Evolutionary conservation across 2,888 invertebrate species (phyloP), one percentile per base, ranked within the genome.

Genomic region (Drosophila pseudotalamancana): DNA sequence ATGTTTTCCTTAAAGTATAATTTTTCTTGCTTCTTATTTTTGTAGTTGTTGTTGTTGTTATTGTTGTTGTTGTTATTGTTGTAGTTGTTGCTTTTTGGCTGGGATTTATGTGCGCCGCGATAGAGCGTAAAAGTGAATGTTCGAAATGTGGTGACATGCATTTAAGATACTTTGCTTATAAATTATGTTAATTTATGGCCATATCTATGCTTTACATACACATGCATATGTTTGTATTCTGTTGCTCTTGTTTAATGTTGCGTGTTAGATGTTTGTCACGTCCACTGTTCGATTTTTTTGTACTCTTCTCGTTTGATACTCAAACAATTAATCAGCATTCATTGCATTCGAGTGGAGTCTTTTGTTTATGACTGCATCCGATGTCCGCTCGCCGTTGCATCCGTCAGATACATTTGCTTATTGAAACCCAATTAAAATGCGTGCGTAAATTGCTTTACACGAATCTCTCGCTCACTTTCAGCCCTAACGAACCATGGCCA

Each of bases 61-160:
- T n/a, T n/a, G n/a, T n/a, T n/a, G n/a, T n/a, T n/a, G n/a, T n/a
- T n/a, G n/a, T n/a, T n/a, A n/a, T n/a, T n/a, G n/a, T n/a, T n/a
- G n/a, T n/a, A n/a, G n/a, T n/a, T n/a, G n/a, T n/a, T 39, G 6
- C 27, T 35, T 23, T 11, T 23, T 8, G n/a, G 11, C 25, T 60
- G 63, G 60, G 63, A 76, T 72, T 76, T 72, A 76, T 76, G 76
- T 66, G 25, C 19, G 39, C 56, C 37, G 65, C 77, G 80, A 80
- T 80, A 80, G 80, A 80, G 77, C 76, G 76, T 72, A 83, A 80
- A 80, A 83, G 81, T 83, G 84, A 83, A 83, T 83, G 81, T 80
- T 80, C 62, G 69, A 75, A 77, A 80, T 80, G 80, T 81, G 81
- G 77, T 77, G 81, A 81, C 81, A 81, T 80, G 81, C 84, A 83